phyloP scores from a whole-genome alignment of 2,113 vertebrate genomes.

The Pachyramphus minor region DNA sequence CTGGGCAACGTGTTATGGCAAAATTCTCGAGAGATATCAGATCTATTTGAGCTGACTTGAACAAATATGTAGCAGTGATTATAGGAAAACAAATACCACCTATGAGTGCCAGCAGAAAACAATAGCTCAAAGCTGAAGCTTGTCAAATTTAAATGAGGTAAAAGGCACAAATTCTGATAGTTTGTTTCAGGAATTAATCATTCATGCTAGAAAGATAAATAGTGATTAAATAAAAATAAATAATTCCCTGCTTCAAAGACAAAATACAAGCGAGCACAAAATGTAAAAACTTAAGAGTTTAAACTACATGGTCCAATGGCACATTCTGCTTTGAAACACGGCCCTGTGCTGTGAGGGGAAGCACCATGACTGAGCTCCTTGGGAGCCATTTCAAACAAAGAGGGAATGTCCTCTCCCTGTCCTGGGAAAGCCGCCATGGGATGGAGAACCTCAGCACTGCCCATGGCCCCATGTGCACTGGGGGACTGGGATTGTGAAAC shows the following conservation, averaged over 20 bases:
- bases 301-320: neutral
- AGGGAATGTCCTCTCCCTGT: rapidly evolving
- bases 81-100: neutral
- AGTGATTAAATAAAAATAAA: neutral
- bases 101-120: neutral
- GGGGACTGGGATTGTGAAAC: neutral
- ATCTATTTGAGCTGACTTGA: neutral
- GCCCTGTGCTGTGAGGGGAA: neutral
- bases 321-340: neutral
- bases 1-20: neutral
- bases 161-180: neutral
- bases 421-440: rapidly evolving
- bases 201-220: neutral
- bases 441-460: neutral
- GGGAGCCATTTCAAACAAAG: neutral
- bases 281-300: neutral
- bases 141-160: neutral
- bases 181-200: neutral
- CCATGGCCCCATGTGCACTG: rapidly evolving
- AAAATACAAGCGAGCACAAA: neutral
- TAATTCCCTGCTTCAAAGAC: neutral
- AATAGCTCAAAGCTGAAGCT: neutral
- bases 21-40: neutral
- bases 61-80: neutral
- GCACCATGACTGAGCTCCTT: neutral